Evolutionary conservation across 1,140 invertebrate species (phyloP).

Genomic region (Agrilus planipennis): DNA sequence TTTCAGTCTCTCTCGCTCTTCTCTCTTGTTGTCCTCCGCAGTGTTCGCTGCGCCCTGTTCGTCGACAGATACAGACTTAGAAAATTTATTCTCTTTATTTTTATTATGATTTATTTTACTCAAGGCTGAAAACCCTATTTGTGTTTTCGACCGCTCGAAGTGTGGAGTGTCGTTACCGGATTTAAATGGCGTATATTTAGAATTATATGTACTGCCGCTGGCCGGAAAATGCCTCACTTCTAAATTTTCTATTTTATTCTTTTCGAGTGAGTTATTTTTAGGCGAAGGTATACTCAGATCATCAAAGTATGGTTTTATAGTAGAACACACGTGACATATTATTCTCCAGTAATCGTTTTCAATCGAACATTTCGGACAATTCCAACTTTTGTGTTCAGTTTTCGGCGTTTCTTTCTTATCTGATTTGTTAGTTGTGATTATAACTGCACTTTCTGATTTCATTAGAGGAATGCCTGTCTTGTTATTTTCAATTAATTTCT

Average conservation of each 20-base stretch:
- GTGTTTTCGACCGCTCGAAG: constrained; percentile 29
- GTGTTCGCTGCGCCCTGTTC: constrained; percentile 14
- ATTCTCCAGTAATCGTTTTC: constrained; percentile 44
- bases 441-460: constrained; percentile 28
- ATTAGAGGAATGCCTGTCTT: constrained; percentile 13
- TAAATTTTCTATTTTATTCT: constrained; percentile 11
- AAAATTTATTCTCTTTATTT: constrained; percentile 14
- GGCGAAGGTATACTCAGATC: constrained; percentile 19
- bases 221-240: constrained; percentile 9
- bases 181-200: constrained; percentile 6
- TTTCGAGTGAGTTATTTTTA: constrained; percentile 9
- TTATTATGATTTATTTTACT: constrained; percentile 15
- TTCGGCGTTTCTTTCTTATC: constrained; percentile 17
- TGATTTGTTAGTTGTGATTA: constrained; percentile 16
- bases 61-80: constrained; percentile 8
- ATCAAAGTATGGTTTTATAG: constrained; percentile 33
- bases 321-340: constrained; percentile 42
- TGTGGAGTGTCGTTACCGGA: constrained; percentile 8
- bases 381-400: constrained; percentile 34
- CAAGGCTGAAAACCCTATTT: constrained; percentile 28
- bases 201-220: constrained; percentile 4
- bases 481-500: not conserved
- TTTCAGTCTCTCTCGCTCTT: constrained; percentile 42
- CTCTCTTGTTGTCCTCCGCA: constrained; percentile 24
- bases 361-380: constrained; percentile 41